Percentiles rank a stretch among this genome's conserved stretches.
Evolutionary conservation across 2,888 invertebrate genomes (phyloP).

Genomic region (Drosophila ezoana): DNA sequence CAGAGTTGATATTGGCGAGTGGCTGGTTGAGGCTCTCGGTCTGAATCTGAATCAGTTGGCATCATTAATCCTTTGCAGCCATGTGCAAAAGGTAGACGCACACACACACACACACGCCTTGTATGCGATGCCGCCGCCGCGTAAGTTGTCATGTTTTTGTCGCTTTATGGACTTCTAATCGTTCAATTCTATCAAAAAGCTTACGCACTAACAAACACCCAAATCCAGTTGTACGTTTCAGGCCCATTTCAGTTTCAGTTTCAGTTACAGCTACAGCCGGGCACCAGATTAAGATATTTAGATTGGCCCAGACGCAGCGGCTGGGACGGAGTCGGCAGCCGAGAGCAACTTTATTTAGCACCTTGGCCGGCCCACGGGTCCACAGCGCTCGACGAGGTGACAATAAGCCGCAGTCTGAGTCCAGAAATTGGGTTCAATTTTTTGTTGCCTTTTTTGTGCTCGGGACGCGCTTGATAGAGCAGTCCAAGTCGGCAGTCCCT

Average conservation of each 20-base stretch:
- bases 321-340: constrained; percentile 16
- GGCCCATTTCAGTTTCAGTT: constrained; percentile 66
- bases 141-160: constrained; percentile 85
- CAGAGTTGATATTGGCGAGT: constrained; percentile 68
- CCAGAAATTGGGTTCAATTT: constrained; percentile 81
- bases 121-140: constrained; percentile 63
- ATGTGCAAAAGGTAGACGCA: constrained; percentile 36
- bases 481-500: constrained; percentile 41
- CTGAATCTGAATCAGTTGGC: constrained; percentile 66
- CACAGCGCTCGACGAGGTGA: constrained; percentile 73
- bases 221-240: constrained; percentile 63
- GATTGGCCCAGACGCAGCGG: constrained; percentile 72
- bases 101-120: constrained; percentile 49
- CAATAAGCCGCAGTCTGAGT: constrained; percentile 78
- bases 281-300: constrained; percentile 85
- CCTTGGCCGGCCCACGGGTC: constrained; percentile 71
- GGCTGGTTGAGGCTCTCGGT: constrained; percentile 11
- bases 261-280: constrained; percentile 38
- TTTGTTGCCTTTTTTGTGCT: constrained; percentile 76
- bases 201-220: constrained; percentile 84
- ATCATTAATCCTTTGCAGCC: constrained; percentile 81
- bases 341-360: constrained; percentile 83
- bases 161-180: constrained; percentile 85
- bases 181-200: constrained; percentile 85
- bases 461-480: constrained; percentile 52